phyloP scores from a whole-genome alignment of 1,140 invertebrate species.

The Hypothenemus hampei region DNA sequence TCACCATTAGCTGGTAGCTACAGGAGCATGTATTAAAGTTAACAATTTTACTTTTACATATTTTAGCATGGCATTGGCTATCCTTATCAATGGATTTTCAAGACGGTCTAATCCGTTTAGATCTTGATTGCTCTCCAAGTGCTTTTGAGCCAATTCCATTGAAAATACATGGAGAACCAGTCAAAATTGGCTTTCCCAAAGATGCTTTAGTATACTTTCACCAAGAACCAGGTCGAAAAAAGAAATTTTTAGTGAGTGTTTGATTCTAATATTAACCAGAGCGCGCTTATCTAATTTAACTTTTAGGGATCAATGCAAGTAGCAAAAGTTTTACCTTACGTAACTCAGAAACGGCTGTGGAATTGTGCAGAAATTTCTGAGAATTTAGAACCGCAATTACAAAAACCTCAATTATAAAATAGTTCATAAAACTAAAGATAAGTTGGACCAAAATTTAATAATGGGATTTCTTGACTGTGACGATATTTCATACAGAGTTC shows the following conservation, averaged over 20 bases:
- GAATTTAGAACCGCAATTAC: slow-evolving; percentile 31
- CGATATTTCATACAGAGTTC: no score
- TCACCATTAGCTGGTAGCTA: slow-evolving; percentile 43
- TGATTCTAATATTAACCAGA: not conserved
- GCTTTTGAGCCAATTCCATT: slow-evolving; percentile 36
- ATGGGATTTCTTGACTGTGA: no score
- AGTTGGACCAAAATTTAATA: no score
- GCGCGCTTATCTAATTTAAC: not conserved
- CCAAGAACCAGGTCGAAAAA: slow-evolving; percentile 49
- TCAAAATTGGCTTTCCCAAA: slow-evolving; percentile 39
- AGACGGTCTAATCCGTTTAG: slow-evolving; percentile 37
- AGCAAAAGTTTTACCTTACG: slow-evolving; percentile 43
- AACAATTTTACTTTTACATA: slow-evolving; percentile 8
- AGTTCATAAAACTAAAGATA: no score
- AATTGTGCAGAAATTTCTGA: slow-evolving; percentile 38
- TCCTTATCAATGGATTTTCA: slow-evolving; percentile 39
- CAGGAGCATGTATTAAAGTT: not conserved
- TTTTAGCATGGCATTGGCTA: slow-evolving; percentile 43
- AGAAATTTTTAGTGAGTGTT: slow-evolving; percentile 46
- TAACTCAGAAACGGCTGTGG: slow-evolving; percentile 39
- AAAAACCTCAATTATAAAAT: slow-evolving; percentile 37
- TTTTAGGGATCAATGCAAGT: slow-evolving; percentile 46
- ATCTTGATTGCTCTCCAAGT: slow-evolving; percentile 43
- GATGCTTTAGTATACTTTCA: slow-evolving; percentile 48
- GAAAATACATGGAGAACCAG: slow-evolving; percentile 24